Conservation (phyloP, 23 tunicate genomes). For the Pegea sp. region DNA sequence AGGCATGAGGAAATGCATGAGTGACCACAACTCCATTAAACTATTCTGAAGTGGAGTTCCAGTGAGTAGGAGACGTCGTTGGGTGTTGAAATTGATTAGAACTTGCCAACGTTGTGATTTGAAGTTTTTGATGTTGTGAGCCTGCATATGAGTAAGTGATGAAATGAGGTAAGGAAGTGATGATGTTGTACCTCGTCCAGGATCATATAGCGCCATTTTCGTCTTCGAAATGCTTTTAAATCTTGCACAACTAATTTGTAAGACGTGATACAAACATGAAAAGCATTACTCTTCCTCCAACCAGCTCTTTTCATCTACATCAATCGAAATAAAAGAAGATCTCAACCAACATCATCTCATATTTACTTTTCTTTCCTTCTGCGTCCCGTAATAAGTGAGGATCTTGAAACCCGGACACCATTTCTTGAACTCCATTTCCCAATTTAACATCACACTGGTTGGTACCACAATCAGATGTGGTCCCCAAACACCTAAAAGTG, state of each 20-base stretch:
- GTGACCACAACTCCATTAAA: constrained; percentile 94
- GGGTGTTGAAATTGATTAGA: constrained; percentile 78
- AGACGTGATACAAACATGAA: constrained; percentile 83
- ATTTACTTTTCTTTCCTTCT: constrained; percentile 82
- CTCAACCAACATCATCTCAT: too few species aligned
- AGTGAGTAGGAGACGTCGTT: constrained; percentile 73
- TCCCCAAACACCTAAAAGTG: constrained; percentile 96
- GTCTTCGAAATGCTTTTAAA: constrained; percentile 54
- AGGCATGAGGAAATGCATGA: constrained; percentile 98
- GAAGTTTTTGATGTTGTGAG: constrained; percentile 90
- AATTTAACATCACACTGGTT: constrained; percentile 88
- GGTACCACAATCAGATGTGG: constrained; percentile 97
- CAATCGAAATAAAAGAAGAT: too few species aligned
- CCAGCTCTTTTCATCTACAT: constrained; percentile 82
- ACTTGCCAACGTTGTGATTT: constrained; percentile 96
- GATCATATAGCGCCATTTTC: constrained; percentile 84
- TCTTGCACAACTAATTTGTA: constrained; percentile 85
- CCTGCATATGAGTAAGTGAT: constrained; percentile 10
- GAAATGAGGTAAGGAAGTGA: background rate
- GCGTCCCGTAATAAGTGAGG: constrained; percentile 83
- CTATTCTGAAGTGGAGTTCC: constrained; percentile 98
- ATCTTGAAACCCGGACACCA: constrained; percentile 99
- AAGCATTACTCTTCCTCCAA: constrained; percentile 85
- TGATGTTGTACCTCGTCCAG: constrained; percentile 51
- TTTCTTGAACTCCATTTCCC: constrained; percentile 99